These are phyloP conservation scores for Bhutanitis thaidina DNA, from an alignment of 2,888 invertebrate species.

Conservation along the genomic window DNA sequence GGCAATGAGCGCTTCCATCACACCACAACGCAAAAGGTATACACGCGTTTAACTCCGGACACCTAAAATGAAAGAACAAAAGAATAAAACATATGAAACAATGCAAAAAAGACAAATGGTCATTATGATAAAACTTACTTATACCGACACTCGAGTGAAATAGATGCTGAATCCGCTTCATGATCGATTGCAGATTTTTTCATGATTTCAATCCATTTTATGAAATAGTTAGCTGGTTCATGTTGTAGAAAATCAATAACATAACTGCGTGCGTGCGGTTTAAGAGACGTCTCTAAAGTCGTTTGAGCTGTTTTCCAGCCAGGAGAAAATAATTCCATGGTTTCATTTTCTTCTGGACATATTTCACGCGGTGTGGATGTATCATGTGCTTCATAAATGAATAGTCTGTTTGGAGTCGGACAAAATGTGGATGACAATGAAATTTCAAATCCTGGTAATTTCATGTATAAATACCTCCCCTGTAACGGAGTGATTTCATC, in stretches of 20 bases:
- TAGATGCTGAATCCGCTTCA: slow-evolving; percentile 71
- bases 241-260: slow-evolving; percentile 87
- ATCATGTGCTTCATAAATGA: slow-evolving; percentile 85
- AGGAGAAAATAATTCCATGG: slow-evolving; percentile 85
- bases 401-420: slow-evolving; percentile 84
- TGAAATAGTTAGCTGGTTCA: slow-evolving; percentile 85
- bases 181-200: slow-evolving; percentile 79
- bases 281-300: slow-evolving; percentile 62
- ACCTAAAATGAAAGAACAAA: slow-evolving; percentile 67
- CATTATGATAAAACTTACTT: slow-evolving; percentile 68
- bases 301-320: slow-evolving; percentile 81
- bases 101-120: not conserved
- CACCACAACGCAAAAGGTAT: slow-evolving; percentile 89
- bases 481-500: slow-evolving; percentile 80
- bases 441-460: slow-evolving; percentile 83
- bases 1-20: slow-evolving; percentile 88
- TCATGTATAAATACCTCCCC: slow-evolving; percentile 85
- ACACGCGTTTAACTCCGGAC: slow-evolving; percentile 90
- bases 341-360: slow-evolving; percentile 80
- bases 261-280: slow-evolving; percentile 84
- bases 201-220: slow-evolving; percentile 89
- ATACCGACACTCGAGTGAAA: slow-evolving; percentile 83
- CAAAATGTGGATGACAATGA: slow-evolving; percentile 75
- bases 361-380: slow-evolving; percentile 82
- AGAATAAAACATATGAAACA: not conserved